Conservation (phyloP, 2,113 vertebrate genomes). For the Chroicocephalus ridibundus region DNA sequence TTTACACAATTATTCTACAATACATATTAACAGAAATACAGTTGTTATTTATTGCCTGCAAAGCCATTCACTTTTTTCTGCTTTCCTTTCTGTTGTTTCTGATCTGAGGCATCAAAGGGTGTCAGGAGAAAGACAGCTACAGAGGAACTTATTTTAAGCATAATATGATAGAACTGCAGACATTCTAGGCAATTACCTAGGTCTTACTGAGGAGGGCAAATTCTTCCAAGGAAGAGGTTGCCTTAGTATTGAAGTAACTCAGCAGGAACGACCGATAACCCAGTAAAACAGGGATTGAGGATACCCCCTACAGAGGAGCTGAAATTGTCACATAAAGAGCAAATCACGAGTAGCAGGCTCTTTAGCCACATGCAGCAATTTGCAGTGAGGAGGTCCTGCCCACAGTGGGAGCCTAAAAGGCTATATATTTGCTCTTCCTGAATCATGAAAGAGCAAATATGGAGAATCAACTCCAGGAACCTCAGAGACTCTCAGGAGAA, state of each 20-base stretch:
- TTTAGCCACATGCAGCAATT: background rate
- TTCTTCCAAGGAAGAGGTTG: background rate
- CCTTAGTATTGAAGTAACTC: background rate
- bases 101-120: background rate
- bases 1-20: background rate
- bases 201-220: background rate
- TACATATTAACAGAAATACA: background rate
- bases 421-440: background rate
- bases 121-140: background rate
- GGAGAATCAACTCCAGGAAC: background rate
- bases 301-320: background rate
- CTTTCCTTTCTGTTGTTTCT: background rate
- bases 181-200: background rate
- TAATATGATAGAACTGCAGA: background rate
- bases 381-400: background rate
- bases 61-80: background rate
- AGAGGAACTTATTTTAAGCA: background rate
- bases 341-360: background rate
- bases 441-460: background rate
- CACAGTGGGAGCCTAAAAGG: background rate
- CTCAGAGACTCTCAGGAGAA: background rate
- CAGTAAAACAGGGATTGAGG: background rate
- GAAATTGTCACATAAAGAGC: constrained; percentile 21
- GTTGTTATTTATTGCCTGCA: background rate
- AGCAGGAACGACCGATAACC: background rate